phyloP scores from a whole-genome alignment of 64 coral and sea anemone genomes.

The Montipora foliosa region DNA sequence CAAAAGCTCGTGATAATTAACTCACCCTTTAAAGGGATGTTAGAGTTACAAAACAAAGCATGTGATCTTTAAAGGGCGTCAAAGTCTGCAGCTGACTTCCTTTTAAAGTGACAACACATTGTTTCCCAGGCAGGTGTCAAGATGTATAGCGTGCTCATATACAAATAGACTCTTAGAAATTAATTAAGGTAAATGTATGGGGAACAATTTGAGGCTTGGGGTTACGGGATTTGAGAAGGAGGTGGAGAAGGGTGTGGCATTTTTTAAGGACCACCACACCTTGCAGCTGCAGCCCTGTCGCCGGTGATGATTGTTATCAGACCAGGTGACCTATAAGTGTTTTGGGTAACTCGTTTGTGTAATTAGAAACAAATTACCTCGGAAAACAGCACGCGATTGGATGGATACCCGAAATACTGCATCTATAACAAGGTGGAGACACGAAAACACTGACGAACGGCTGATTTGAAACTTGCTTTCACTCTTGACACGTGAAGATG shows the following conservation, averaged over 20 bases:
- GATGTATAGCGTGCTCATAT: not conserved
- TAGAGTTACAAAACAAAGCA: not conserved
- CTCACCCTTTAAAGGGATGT: too few relatives aligned
- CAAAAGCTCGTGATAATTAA: too few relatives aligned
- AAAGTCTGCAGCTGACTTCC: not conserved
- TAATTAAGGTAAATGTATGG: not conserved
- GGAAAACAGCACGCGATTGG: not conserved
- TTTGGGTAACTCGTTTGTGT: not conserved
- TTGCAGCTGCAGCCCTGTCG: slow-evolving; percentile 2
- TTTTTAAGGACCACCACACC: not conserved
- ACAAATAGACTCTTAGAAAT: not conserved
- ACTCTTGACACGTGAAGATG: not conserved
- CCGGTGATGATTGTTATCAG: not conserved
- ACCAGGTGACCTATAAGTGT: slow-evolving; percentile 32
- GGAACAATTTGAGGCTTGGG: not conserved
- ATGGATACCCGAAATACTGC: not conserved
- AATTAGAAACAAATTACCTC: not conserved
- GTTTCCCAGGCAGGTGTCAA: not conserved
- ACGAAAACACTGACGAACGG: not conserved
- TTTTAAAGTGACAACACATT: not conserved
- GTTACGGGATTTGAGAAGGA: not conserved
- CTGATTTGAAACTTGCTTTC: not conserved
- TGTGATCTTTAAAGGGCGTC: not conserved
- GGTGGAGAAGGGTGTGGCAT: not conserved
- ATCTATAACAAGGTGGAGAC: not conserved